Base-by-base conservation (phyloP, 2,113 vertebrate species). In the Peromyscus californicus region DNA sequence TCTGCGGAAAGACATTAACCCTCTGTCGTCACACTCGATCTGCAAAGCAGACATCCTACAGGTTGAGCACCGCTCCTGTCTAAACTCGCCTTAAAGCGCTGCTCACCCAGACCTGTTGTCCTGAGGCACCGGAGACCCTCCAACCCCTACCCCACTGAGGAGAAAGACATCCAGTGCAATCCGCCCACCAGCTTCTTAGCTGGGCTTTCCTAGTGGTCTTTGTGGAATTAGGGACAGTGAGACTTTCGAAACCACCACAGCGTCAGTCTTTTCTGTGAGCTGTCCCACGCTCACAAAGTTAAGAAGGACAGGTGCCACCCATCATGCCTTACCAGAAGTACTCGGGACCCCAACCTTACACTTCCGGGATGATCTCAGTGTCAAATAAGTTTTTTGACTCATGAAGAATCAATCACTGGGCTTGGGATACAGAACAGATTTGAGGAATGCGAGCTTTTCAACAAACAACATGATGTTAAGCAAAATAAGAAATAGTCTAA, bases 271-370 rank as follows among this genome's bases (percentile, higher is more conserved):
- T 19, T 72, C 80, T 61, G n/a, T 39, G 0, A 57, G 36, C 24
- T 75, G 89, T 31, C 74, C 10, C 33, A 63, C 83, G 61, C 4
- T 33, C n/a, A 69, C 7, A 22, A 70, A 54, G 31, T 54, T 67
- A 33, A 33, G 21, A 54, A 0, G 1, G 29, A n/a, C 5, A 22
- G 2, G 45, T 33, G 22, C n/a, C 1, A 2, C 4, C 8, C 9
- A 36, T 36, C 80, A 39, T 19, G 24, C 61, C 82, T 90, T 48
- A 15, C 51, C 1, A 13, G 1, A 76, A 26, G 21, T 7, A 15
- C 45, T 48, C 9, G 5, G 12, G 16, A 59, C 17, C 13, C 5
- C 4, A 84, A 0, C 39, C 39, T 91, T 80, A 22, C n/a, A 7
- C 17, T 85, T 85, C 26, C 1, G 2, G 11, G 54, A 84, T 15